These are phyloP conservation scores for Alauda arvensis DNA, from an alignment of 2,797 vertebrate genomes.

Conservation along the genomic window DNA sequence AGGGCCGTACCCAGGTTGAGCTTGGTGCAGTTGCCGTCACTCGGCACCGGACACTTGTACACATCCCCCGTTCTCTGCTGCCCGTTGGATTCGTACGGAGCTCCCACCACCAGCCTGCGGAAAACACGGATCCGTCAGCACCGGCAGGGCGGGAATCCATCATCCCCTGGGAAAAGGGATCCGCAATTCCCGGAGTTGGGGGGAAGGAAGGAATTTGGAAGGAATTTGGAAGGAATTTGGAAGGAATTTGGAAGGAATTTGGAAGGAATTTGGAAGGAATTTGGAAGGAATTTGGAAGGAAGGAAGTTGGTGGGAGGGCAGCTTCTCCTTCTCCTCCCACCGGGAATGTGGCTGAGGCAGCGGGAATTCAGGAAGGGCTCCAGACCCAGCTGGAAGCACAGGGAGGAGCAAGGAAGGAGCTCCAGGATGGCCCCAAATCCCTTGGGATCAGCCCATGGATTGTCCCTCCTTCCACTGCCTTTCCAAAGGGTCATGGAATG, in stretches of 20 bases:
- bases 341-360: not conserved
- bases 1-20: conserved; percentile 92
- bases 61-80: conserved; percentile 93
- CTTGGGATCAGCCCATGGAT: accelerated
- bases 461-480: accelerated
- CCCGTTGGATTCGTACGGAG: conserved; percentile 91
- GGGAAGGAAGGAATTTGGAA: no score
- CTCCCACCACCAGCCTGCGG: conserved; percentile 92
- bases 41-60: conserved; percentile 88
- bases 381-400: accelerated
- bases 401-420: not conserved
- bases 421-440: not conserved
- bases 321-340: accelerated
- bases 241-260: no score
- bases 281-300: no score
- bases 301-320: accelerated
- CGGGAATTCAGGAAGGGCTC: not conserved
- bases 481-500: not conserved
- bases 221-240: no score
- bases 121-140: not conserved
- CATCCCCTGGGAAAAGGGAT: not conserved
- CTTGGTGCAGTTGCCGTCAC: conserved; percentile 87
- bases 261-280: no score
- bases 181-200: accelerated
- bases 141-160: accelerated